Evolutionary conservation across 1,140 invertebrate genomes (phyloP).

Genomic region (Diuraphis noxia): DNA sequence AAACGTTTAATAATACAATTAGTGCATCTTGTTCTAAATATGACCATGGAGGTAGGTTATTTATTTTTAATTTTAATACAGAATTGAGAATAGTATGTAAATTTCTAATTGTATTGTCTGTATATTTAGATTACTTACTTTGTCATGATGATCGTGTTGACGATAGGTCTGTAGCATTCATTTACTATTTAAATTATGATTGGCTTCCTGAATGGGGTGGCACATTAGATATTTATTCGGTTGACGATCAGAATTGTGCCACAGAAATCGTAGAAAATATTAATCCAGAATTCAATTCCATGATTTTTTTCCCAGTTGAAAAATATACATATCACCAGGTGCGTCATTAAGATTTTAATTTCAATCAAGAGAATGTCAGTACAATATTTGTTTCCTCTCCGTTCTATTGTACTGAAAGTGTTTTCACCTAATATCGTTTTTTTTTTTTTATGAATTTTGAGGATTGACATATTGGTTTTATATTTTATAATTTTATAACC

Average conservation of each 20-base stretch:
- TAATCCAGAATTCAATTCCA: conserved; percentile 55
- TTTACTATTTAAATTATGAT: conserved; percentile 56
- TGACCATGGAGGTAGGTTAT: conserved; percentile 21
- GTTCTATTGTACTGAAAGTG: no score
- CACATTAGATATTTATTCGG: conserved; percentile 56
- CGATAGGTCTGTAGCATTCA: conserved; percentile 57
- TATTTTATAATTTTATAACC: no score
- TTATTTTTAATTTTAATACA: background rate
- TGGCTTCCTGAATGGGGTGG: conserved; percentile 55
- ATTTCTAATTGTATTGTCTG: background rate
- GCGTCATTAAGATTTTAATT: background rate
- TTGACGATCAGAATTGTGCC: conserved; percentile 44
- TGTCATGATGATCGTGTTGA: conserved; percentile 58
- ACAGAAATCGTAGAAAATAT: conserved; percentile 43
- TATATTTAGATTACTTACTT: conserved; percentile 57
- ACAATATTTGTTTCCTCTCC: no score
- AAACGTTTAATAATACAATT: background rate
- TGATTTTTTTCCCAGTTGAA: conserved; percentile 57
- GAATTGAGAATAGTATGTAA: background rate
- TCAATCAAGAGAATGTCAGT: background rate
- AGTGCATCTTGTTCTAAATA: conserved; percentile 42
- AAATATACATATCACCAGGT: conserved; percentile 57
- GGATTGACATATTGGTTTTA: no score
- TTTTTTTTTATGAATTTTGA: no score
- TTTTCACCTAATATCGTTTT: no score